A percentile compares a stretch with the other conserved stretches of the same genome.
Evolutionary conservation across 2,888 invertebrate species (phyloP).

Genomic region (Heliothis peltigera): DNA sequence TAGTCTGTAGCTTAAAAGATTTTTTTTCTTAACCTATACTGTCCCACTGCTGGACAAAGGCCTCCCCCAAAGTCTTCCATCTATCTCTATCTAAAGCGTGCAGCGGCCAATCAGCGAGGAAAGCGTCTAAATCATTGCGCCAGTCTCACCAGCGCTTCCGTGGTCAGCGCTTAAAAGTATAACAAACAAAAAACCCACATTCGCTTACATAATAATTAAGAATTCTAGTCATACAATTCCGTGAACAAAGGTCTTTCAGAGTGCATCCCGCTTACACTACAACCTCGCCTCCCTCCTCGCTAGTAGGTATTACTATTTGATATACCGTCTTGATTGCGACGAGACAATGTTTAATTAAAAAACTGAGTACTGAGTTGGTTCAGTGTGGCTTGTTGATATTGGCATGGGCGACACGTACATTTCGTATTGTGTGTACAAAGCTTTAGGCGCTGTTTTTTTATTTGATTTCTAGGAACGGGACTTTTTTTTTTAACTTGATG

Average conservation of each 20-base stretch:
- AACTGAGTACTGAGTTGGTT: conserved; percentile 35
- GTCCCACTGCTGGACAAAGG: too few species aligned
- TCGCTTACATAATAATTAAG: too few species aligned
- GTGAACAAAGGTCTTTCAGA: not conserved
- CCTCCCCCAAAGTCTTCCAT: too few species aligned
- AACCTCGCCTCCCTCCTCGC: conserved; percentile 9
- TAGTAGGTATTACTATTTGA: conserved; percentile 60
- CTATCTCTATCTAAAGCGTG: too few species aligned
- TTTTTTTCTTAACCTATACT: too few species aligned
- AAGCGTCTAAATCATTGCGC: too few species aligned
- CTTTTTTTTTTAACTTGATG: conserved; percentile 3
- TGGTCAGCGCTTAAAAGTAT: too few species aligned
- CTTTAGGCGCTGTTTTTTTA: conserved; percentile 19
- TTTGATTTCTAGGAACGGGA: conserved; percentile 1
- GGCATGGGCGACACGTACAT: conserved; percentile 39
- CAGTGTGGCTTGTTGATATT: conserved; percentile 30
- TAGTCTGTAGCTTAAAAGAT: too few species aligned
- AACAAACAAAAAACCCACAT: too few species aligned
- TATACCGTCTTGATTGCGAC: conserved; percentile 59
- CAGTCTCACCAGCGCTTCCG: too few species aligned
- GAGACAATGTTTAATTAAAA: conserved; percentile 62
- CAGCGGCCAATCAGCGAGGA: too few species aligned
- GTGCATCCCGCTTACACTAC: conserved; percentile 30
- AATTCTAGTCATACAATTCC: not conserved
- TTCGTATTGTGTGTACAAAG: conserved; percentile 24